Percentiles rank a stretch among this genome's conserved stretches.
These are phyloP conservation scores for Solenopsis invicta DNA, from an alignment of 1,140 invertebrate genomes.

Conservation along the genomic window DNA sequence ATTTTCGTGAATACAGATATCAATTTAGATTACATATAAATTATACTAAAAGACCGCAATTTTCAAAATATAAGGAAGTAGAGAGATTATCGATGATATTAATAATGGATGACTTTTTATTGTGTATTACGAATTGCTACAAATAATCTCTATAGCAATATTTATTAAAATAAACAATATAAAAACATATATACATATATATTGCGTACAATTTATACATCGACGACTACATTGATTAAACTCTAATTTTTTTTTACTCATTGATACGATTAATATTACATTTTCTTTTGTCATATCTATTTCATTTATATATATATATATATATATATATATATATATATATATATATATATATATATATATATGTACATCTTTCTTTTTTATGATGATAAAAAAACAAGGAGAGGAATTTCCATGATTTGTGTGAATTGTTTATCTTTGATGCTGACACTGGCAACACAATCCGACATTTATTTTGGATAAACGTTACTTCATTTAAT, in stretches of 20 bases:
- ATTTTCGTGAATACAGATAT: conserved; percentile 6
- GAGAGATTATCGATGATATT: conserved; percentile 69
- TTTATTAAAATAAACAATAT: conserved; percentile 76
- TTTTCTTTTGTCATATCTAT: conserved; percentile 1
- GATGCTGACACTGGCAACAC: conserved; percentile 11
- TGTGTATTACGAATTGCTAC: conserved; percentile 65
- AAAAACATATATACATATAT: conserved; percentile 66
- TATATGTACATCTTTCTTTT: not conserved
- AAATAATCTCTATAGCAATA: conserved; percentile 67
- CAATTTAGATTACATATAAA: conserved; percentile 7
- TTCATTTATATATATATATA: not conserved
- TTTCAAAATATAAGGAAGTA: conserved; percentile 25
- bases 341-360: not conserved
- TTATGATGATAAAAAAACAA: conserved; percentile 20
- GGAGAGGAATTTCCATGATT: conserved; percentile 31
- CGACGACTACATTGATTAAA: conserved; percentile 41
- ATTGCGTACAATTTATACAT: conserved; percentile 70
- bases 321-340: not conserved
- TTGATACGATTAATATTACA: conserved; percentile 12
- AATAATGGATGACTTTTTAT: conserved; percentile 67
- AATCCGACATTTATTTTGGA: conserved; percentile 5
- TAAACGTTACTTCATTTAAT: conserved; percentile 13
- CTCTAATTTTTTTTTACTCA: conserved; percentile 5
- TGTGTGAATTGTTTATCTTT: conserved; percentile 17
- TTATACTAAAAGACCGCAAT: conserved; percentile 3